Evolutionary conservation across 53 echinoderm and acorn worm species (phyloP).

Genomic region (Crossaster papposus): DNA sequence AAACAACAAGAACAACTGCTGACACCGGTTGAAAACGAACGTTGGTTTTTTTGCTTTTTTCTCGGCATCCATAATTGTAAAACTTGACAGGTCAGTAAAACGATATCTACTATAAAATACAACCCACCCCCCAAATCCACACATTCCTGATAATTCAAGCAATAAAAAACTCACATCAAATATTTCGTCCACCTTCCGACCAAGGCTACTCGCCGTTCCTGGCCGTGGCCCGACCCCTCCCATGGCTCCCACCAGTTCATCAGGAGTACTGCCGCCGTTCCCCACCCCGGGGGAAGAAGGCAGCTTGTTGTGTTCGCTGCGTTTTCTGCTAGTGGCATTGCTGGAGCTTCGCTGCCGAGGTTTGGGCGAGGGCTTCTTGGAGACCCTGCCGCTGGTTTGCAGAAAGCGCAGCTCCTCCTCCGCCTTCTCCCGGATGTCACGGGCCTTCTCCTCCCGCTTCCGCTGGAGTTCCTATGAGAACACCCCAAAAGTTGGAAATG

Average conservation of each 20-base stretch:
- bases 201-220: constrained; percentile 82
- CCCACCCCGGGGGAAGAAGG: background rate
- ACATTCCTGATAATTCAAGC: too few relatives aligned
- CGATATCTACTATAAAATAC: too few relatives aligned
- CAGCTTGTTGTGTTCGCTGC: constrained; percentile 10
- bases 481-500: background rate
- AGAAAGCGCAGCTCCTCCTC: constrained; percentile 88
- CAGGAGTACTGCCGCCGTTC: background rate
- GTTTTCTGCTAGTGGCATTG: constrained; percentile 51
- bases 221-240: constrained; percentile 57
- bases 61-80: too few relatives aligned
- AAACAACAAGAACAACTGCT: too few relatives aligned
- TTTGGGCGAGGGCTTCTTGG: constrained; percentile 78
- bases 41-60: too few relatives aligned
- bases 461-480: constrained; percentile 81
- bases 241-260: constrained; percentile 31
- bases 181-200: constrained; percentile 91
- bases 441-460: constrained; percentile 82
- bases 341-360: constrained; percentile 55
- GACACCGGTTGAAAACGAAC: too few relatives aligned
- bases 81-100: too few relatives aligned
- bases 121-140: too few relatives aligned
- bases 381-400: constrained; percentile 91
- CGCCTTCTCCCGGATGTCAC: constrained; percentile 88
- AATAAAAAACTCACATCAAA: constrained; percentile 91